Conservation (phyloP, 2,888 invertebrate genomes). For the Pseudococcus jackbeardsleyi region DNA sequence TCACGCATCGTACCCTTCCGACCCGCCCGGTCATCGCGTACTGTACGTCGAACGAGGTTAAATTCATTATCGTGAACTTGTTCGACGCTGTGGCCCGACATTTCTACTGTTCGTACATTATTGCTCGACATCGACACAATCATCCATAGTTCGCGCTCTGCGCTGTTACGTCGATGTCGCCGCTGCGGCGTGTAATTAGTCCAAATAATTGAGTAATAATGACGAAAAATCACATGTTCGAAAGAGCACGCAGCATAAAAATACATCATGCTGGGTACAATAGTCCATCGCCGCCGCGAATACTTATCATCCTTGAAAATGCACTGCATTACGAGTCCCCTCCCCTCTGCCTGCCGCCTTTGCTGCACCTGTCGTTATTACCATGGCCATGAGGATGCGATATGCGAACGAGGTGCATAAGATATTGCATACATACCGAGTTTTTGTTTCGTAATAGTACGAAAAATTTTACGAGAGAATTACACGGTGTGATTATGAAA, state of each 20-base stretch:
- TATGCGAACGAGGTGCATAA: not conserved
- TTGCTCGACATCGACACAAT: not conserved
- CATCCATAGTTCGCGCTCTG: not conserved
- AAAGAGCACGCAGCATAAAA: not conserved
- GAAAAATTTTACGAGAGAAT: too few relatives aligned
- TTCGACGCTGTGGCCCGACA: not conserved
- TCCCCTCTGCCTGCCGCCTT: not conserved
- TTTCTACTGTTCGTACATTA: not conserved
- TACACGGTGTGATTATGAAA: too few relatives aligned
- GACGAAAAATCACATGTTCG: not conserved
- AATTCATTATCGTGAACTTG: slow-evolving; percentile 49
- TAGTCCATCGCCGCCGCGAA: not conserved
- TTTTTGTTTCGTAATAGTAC: too few relatives aligned
- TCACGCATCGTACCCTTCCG: not conserved
- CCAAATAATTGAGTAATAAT: not conserved
- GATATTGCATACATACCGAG: too few relatives aligned
- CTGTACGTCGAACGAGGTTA: slow-evolving; percentile 32
- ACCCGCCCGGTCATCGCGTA: not conserved
- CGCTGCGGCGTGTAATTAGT: not conserved
- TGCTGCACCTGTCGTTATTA: not conserved
- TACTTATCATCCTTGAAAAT: slow-evolving; percentile 29
- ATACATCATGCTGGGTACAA: not conserved
- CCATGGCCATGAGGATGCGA: not conserved
- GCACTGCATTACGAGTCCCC: not conserved
- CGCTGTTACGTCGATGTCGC: not conserved